Evolutionary conservation across 1,140 invertebrate genomes (phyloP), one percentile per base, ranked within the genome.

Genomic region (Trichonephila clavipes): DNA sequence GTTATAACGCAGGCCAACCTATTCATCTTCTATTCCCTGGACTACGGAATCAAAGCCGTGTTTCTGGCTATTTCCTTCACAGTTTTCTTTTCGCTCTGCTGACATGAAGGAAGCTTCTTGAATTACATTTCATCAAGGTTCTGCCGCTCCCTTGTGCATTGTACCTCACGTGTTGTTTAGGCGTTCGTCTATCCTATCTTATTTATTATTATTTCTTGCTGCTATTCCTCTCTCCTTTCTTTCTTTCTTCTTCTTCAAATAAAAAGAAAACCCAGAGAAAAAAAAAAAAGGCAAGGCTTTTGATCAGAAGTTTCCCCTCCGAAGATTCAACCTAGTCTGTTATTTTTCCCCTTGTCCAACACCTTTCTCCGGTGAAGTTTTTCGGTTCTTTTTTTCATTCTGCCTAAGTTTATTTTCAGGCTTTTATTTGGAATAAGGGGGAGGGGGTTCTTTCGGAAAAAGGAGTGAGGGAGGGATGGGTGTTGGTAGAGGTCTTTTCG

Each of bases 121-220:
- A 92, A 92, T 92, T 92, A 92, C 90, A 85, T 92, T 92, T 92
- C 90, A 92, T 92, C 90, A 92, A 62, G 19, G 61, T 69, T 69
- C 82, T 83, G 18, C 62, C 61, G 59, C 4, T 92, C 69, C 90
- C 90, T 64, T 16, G 90, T 44, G 90, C 40, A 64, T 92, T 92
- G 90, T 92, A 92, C 90, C 90, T 92, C 81, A 66, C 90, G 62
- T 66, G 90, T 85, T 92, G 90, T 92, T 69, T 85, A 82, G 88
- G 88, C 40, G 19, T 82, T 34, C 40, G 24, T 66, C 24, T 44
- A 64, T 58, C 88, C 28, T 7, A 21, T 44, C 28, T 88, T 88
- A 88, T 88, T 88, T 88, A 88, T 88, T 88, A 88, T 88, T 88
- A 64, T 66, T 88, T 88, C 62, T 66, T 40, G 8, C 58, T 88